phyloP scores from a whole-genome alignment of 1,140 invertebrate genomes.

The Aleiodes sp. region DNA sequence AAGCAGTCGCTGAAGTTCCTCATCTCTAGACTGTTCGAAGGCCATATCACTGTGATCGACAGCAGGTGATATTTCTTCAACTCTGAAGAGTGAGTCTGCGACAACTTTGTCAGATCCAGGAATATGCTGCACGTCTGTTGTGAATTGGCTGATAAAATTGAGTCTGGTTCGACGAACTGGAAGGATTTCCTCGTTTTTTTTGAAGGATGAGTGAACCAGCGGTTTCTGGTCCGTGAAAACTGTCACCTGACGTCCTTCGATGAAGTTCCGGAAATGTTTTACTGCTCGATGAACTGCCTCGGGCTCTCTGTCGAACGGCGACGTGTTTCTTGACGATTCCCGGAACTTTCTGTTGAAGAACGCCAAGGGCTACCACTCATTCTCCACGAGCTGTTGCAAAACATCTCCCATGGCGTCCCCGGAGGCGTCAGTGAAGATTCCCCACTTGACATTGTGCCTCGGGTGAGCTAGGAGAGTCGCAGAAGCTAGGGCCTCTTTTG shows the following conservation, averaged over 20 bases:
- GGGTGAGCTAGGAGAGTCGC: neutral
- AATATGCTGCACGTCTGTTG: constrained; percentile 52
- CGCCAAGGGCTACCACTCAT: constrained; percentile 46
- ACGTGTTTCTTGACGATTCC: constrained; percentile 49
- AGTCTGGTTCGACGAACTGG: constrained; percentile 48
- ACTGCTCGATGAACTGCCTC: constrained; percentile 42
- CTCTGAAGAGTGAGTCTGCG: constrained; percentile 43
- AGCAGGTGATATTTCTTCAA: constrained; percentile 1
- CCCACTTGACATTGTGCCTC: neutral
- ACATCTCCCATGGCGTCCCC: constrained; percentile 42
- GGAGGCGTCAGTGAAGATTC: constrained; percentile 41
- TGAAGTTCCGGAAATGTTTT: constrained; percentile 45
- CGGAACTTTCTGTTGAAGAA: constrained; percentile 54
- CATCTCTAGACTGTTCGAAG: neutral
- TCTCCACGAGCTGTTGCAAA: constrained; percentile 44
- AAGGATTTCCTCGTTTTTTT: constrained; percentile 43
- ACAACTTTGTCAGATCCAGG: constrained; percentile 45
- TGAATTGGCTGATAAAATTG: constrained; percentile 52
- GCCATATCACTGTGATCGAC: constrained; percentile 23
- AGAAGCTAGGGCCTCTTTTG: neutral
- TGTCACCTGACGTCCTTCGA: constrained; percentile 45
- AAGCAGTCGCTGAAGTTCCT: neutral
- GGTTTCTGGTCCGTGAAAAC: constrained; percentile 47
- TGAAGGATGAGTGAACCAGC: constrained; percentile 42
- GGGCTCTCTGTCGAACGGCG: constrained; percentile 45